Base-by-base conservation (phyloP, 1,140 invertebrate genomes). In the Spodoptera frugiperda region DNA sequence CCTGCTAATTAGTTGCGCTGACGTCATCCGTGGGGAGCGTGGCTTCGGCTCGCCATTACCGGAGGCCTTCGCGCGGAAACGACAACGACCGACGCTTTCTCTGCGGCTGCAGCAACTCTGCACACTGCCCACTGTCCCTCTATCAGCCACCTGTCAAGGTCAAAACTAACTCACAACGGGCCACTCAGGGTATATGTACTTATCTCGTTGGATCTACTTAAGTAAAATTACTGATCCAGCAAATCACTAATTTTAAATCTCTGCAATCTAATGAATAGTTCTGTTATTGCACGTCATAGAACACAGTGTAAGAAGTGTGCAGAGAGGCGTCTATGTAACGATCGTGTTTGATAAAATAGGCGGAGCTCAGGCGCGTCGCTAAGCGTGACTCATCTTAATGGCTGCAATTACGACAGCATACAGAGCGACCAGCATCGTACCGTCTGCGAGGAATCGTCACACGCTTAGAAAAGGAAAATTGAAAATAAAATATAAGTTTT, bases 301-400 rank as follows among this genome's bases (percentile, higher is more conserved):
- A 46, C 61, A 65, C 44, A 59, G 49, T 78, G 73, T 74, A 71
- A 73, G 67, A 79, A 63, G 71, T 63, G 39, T 65, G 59, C 17
- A 70, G 75, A 76, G 68, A 74, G 71, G 71, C 51, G 68, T 83
- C 73, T 63, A 84, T 81, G 67, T 75, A 82, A 77, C 78, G 86
- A 92, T 91, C 79, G 85, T 83, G 72, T 90, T 88, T 89, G 88
- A 92, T 92, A 89, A 89, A 83, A 77, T 81, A 87, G 88, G 79
- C 89, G 84, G 84, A 81, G 82, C 81, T 83, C 81, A 63, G 87
- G 75, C 87, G 87, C 85, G 84, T 90, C 90, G 89, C 80, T 87
- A 87, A 93, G 90, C 90, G 87, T 93, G 92, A 93, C 88, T 93
- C 92, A 93, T 91, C 87, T 91, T 92, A 93, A 93, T 91, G 78